These are phyloP conservation scores for Charina bottae DNA, from an alignment of 2,113 vertebrate species.

Conservation along the genomic window DNA sequence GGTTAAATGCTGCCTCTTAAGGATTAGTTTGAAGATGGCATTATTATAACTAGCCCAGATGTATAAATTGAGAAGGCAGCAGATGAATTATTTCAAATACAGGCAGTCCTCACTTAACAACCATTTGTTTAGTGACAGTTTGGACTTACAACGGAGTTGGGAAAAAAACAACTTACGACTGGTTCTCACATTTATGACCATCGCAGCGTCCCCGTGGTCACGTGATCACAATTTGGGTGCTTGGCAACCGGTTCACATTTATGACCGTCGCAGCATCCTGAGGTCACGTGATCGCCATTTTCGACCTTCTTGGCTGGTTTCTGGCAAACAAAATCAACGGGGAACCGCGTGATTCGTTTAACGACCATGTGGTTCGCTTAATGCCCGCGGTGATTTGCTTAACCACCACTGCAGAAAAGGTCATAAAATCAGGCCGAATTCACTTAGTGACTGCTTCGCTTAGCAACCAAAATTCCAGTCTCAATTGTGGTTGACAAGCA, in stretches of 20 bases:
- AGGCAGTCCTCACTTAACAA: not conserved
- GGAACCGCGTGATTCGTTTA: not conserved
- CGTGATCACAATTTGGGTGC: not conserved
- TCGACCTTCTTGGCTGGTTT: not conserved
- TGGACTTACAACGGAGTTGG: not conserved
- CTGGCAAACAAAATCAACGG: not conserved
- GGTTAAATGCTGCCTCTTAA: not conserved
- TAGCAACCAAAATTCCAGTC: not conserved
- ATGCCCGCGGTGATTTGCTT: not conserved
- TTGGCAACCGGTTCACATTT: not conserved
- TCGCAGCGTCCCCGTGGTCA: not conserved
- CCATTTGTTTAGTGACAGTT: not conserved
- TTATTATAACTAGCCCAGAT: not conserved
- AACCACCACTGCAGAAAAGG: not conserved
- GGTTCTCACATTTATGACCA: not conserved
- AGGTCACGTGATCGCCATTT: not conserved
- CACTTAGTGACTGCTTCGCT: not conserved
- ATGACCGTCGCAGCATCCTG: not conserved
- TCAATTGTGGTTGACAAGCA: no score
- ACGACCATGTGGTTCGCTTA: not conserved
- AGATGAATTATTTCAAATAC: no score
- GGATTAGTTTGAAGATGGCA: not conserved
- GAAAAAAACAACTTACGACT: not conserved
- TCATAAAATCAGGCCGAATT: not conserved
- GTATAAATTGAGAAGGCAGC: no score